Evolutionary conservation across 2,888 invertebrate genomes (phyloP).

Genomic region (Diaprepes abbreviatus): DNA sequence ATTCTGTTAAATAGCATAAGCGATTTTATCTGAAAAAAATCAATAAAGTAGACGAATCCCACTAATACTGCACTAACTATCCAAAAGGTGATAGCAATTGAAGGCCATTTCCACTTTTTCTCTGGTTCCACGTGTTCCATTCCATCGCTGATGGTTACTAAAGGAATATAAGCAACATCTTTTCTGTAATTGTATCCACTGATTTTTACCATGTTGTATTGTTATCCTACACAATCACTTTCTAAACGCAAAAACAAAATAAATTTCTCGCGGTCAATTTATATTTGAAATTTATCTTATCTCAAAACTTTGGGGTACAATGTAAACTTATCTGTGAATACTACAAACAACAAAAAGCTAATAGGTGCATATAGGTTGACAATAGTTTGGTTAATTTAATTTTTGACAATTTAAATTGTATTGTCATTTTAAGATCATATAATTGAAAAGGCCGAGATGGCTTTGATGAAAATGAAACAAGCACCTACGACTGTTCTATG

Average conservation of each 20-base stretch:
- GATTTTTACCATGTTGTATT: background rate
- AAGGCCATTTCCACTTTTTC: conserved; percentile 9
- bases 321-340: background rate
- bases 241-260: background rate
- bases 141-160: background rate
- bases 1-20: background rate
- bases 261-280: background rate
- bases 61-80: background rate
- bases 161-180: background rate
- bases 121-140: background rate
- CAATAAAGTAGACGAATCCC: conserved; percentile 3
- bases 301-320: background rate
- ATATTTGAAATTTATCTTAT: conserved; percentile 1
- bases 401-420: too few relatives aligned
- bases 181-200: background rate
- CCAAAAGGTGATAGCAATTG: conserved; percentile 23
- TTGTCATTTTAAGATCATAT: too few relatives aligned
- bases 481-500: too few relatives aligned
- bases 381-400: too few relatives aligned
- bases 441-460: too few relatives aligned
- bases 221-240: background rate
- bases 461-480: too few relatives aligned
- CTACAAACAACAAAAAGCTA: background rate
- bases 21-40: background rate
- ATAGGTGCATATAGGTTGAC: too few relatives aligned